Evolutionary conservation across 92 coral and sea anemone genomes (phyloP).

Genomic region (Anthopleura xanthogrammica): DNA sequence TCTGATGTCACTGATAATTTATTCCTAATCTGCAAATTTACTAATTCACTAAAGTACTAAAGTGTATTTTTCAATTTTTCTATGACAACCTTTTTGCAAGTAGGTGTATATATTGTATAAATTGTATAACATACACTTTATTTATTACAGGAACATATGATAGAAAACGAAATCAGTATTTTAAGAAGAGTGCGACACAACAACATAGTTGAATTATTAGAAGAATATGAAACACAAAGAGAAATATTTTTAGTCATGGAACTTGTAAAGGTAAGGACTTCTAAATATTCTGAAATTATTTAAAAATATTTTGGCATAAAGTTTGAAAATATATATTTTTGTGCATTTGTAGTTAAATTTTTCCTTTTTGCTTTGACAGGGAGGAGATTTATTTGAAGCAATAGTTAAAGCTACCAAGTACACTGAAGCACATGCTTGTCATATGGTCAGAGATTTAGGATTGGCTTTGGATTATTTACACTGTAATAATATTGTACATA

Average conservation of each 20-base stretch:
- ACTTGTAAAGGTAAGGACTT: constrained; percentile 77
- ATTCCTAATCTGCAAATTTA: no score
- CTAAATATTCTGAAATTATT: not conserved
- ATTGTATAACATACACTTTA: not conserved
- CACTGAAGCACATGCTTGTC: constrained; percentile 94
- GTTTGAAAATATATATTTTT: not conserved
- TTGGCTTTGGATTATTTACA: constrained; percentile 89
- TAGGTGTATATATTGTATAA: no score
- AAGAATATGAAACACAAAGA: constrained; percentile 93
- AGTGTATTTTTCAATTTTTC: no score
- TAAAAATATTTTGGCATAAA: not conserved
- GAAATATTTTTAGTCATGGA: constrained; percentile 98
- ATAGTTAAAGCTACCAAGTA: constrained; percentile 93
- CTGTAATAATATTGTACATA: constrained; percentile 78
- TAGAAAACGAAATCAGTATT: constrained; percentile 94
- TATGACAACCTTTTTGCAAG: no score
- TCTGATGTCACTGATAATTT: no score
- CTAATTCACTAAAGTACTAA: no score
- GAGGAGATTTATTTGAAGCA: constrained; percentile 98
- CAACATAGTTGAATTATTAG: constrained; percentile 88
- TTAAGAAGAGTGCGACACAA: constrained; percentile 93
- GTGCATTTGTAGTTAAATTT: no score
- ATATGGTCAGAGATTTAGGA: constrained; percentile 96
- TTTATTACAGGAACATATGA: constrained; percentile 85
- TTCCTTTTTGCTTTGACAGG: constrained; percentile 37